phyloP scores from a whole-genome alignment of 1,140 invertebrate genomes.

The Hyles vespertilio region DNA sequence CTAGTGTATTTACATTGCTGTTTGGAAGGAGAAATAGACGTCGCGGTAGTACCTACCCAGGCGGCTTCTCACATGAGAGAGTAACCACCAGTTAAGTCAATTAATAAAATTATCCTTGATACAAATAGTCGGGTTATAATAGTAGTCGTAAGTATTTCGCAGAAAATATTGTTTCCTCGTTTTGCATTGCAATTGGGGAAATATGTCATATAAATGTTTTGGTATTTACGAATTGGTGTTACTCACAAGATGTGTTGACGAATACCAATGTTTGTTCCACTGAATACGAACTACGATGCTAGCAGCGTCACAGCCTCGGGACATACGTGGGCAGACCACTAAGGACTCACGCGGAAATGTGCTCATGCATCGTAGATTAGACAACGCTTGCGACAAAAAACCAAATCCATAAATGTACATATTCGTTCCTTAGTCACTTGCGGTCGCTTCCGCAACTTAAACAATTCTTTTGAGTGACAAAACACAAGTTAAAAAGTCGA shows the following conservation, averaged over 20 bases:
- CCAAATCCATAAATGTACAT: not conserved
- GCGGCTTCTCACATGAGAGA: too few relatives aligned
- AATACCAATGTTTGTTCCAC: conserved; percentile 51
- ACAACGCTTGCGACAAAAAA: conserved; percentile 13
- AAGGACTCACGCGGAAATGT: conserved; percentile 60
- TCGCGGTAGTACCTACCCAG: too few relatives aligned
- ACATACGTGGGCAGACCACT: conserved; percentile 55
- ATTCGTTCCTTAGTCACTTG: conserved; percentile 1
- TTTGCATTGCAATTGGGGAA: too few relatives aligned
- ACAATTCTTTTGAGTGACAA: conserved; percentile 1
- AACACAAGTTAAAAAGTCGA: not conserved
- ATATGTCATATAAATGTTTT: too few relatives aligned
- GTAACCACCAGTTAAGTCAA: too few relatives aligned
- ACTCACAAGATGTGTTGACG: conserved; percentile 17
- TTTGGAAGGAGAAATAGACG: too few relatives aligned
- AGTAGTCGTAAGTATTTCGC: too few relatives aligned
- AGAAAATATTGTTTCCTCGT: too few relatives aligned
- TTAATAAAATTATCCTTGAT: too few relatives aligned
- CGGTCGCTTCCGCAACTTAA: conserved; percentile 1
- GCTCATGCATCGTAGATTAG: conserved; percentile 34
- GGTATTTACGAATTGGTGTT: too few relatives aligned
- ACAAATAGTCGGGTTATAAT: too few relatives aligned
- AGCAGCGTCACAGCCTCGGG: conserved; percentile 43
- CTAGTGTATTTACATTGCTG: too few relatives aligned
- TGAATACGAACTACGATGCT: conserved; percentile 28